These are phyloP conservation scores for Melipona bicolor DNA, from an alignment of 2,888 invertebrate species.

Conservation along the genomic window DNA sequence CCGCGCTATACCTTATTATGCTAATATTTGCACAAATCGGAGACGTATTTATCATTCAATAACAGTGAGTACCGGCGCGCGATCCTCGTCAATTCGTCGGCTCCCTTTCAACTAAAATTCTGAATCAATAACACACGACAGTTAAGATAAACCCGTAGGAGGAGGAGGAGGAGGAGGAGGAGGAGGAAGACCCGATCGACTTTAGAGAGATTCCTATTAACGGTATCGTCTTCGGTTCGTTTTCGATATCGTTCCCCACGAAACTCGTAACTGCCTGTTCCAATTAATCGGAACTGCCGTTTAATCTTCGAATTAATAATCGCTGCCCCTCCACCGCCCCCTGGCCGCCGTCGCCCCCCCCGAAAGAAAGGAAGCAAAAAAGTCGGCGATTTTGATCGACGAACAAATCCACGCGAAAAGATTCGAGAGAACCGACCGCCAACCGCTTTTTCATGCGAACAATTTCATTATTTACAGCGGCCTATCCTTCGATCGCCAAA, in stretches of 20 bases:
- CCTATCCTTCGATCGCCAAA: slow-evolving; percentile 16
- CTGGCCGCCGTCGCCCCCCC: no score
- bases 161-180: no score
- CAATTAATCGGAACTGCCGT: slow-evolving; percentile 1
- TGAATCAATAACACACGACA: slow-evolving; percentile 34
- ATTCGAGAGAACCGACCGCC: not conserved
- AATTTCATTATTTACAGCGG: slow-evolving; percentile 32
- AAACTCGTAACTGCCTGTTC: not conserved
- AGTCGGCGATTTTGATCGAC: not conserved
- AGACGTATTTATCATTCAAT: slow-evolving; percentile 16
- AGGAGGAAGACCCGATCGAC: slow-evolving; percentile 6
- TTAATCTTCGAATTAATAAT: slow-evolving; percentile 6
- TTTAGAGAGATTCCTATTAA: slow-evolving; percentile 20
- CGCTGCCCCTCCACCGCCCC: not conserved
- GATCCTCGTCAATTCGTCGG: slow-evolving; percentile 35
- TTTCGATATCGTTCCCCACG: not conserved
- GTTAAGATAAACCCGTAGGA: slow-evolving; percentile 24
- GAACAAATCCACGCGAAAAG: not conserved
- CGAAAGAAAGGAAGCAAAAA: not conserved
- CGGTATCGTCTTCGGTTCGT: not conserved
- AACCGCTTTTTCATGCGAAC: slow-evolving; percentile 16
- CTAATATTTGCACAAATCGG: not conserved
- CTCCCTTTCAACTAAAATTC: slow-evolving; percentile 37
- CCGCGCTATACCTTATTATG: not conserved
- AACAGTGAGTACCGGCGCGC: not conserved